These are phyloP conservation scores for Heteromurus nitidus DNA, from an alignment of 2,888 invertebrate genomes.

Conservation along the genomic window DNA sequence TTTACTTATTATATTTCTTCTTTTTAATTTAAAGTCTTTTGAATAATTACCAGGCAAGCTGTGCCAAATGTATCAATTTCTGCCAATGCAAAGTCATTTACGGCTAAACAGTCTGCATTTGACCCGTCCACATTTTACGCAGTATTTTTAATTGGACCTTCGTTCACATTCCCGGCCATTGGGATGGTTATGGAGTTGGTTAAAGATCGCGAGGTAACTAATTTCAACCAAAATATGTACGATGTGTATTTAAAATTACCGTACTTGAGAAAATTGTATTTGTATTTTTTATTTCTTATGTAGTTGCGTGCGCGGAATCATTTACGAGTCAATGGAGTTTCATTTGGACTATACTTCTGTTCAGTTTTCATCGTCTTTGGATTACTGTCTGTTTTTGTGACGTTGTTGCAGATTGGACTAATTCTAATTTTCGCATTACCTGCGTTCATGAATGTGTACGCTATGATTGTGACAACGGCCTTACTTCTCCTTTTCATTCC, in stretches of 20 bases:
- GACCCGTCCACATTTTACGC: constrained; percentile 84
- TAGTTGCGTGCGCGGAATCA: constrained; percentile 90
- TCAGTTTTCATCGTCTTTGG: constrained; percentile 85
- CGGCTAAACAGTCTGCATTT: constrained; percentile 39
- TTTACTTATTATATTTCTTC: background rate
- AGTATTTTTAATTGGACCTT: constrained; percentile 87
- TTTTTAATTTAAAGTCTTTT: background rate
- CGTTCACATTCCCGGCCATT: constrained; percentile 86
- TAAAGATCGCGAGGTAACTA: constrained; percentile 85
- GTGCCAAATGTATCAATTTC: background rate
- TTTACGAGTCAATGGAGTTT: constrained; percentile 86
- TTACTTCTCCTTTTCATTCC: constrained; percentile 84
- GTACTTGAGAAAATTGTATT: background rate
- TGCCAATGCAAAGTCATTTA: constrained; percentile 39
- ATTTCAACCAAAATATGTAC: background rate
- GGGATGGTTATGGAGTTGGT: constrained; percentile 88
- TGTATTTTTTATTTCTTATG: constrained; percentile 42
- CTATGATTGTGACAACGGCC: constrained; percentile 82
- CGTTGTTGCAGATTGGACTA: constrained; percentile 80
- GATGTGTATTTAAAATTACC: background rate
- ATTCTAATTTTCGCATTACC: constrained; percentile 84
- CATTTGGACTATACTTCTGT: constrained; percentile 84
- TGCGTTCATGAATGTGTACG: constrained; percentile 82
- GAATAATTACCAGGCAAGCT: background rate
- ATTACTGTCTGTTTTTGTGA: constrained; percentile 82